phyloP scores from a whole-genome alignment of 2,888 invertebrate species.

The Bellardia bayeri region DNA sequence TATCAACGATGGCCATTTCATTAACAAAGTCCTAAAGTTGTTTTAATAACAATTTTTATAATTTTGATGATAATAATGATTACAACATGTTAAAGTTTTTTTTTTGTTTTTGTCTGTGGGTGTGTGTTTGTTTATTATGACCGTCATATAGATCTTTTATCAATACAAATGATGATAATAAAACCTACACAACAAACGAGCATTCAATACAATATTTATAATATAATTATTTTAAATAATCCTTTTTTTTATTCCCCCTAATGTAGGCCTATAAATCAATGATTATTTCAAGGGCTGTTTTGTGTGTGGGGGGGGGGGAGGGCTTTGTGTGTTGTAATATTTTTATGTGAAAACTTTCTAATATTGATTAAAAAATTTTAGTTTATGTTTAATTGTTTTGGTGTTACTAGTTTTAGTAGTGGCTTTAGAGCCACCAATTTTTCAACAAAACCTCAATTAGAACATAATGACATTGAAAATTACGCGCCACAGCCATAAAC shows the following conservation, averaged over 20 bases:
- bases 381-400: slow-evolving; percentile 39
- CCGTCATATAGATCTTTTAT: slow-evolving; percentile 73
- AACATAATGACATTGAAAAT: slow-evolving; percentile 70
- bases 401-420: slow-evolving; percentile 24
- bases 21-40: slow-evolving; percentile 48
- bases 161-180: slow-evolving; percentile 47
- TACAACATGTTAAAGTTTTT: slow-evolving; percentile 60
- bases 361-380: slow-evolving; percentile 41
- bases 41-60: slow-evolving; percentile 43
- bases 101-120: too few relatives aligned
- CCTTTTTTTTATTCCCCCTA: slow-evolving; percentile 3
- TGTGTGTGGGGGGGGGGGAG: background rate
- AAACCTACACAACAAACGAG: background rate
- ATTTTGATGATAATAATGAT: slow-evolving; percentile 64
- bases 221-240: slow-evolving; percentile 46
- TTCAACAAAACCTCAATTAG: slow-evolving; percentile 67
- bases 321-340: too few relatives aligned
- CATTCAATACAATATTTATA: slow-evolving; percentile 37
- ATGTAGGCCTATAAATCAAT: slow-evolving; percentile 30
- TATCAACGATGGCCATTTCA: slow-evolving; percentile 23
- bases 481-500: slow-evolving; percentile 30
- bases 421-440: slow-evolving; percentile 12
- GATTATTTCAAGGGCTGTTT: background rate
- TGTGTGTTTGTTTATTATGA: slow-evolving; percentile 48
- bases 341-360: slow-evolving; percentile 39